Base-by-base conservation (phyloP, 2,888 invertebrate species). In the Colletes collaris region DNA sequence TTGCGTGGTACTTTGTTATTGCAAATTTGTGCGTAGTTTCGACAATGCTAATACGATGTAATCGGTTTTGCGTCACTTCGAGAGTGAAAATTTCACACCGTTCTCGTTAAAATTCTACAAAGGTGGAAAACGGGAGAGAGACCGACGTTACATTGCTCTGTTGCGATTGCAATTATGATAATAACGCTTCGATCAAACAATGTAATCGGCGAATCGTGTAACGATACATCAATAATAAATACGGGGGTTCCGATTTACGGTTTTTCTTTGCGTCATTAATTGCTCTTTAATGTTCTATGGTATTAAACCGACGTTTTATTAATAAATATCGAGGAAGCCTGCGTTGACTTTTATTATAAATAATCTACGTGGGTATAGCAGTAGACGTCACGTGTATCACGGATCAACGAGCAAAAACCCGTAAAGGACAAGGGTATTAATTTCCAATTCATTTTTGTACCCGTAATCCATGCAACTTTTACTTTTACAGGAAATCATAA, bases 241-340 rank as follows among this genome's bases (percentile, higher is more conserved):
- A 40, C 40, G 0, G 5, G 3, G 6, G 6, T 40, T 6, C 40
- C 5, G 40, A 40, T 40, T 40, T 40, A 40, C 40, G 6, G 40
- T 7, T 8, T 46, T 7, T 2, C 8, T 8, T 46, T 46, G 8
- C 44, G 10, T 46, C 44, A 8, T 2, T 46, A 46, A 8, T 40
- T 19, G n/a, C 37, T 56, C 7, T 13, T 56, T 37, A 49, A 46
- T 8, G 35, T 46, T 10, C 13, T 3, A 13, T 13, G 35, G 13
- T 27, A 44, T 65, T 59, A 74, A 68, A n/a, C 11, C n/a, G 7
- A 4, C 5, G 35, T 3, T 56, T 63, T 74, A 69, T 63, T 70
- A 56, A 72, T 75, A 75, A 46, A 37, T 73, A 75, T 75, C 58
- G 75, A 63, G 11, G 13, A 69, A 75, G 44, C 35, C 49, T 40